These are phyloP conservation scores for Hirtodrosophila confusa DNA, from an alignment of 2,888 invertebrate species.

Conservation along the genomic window DNA sequence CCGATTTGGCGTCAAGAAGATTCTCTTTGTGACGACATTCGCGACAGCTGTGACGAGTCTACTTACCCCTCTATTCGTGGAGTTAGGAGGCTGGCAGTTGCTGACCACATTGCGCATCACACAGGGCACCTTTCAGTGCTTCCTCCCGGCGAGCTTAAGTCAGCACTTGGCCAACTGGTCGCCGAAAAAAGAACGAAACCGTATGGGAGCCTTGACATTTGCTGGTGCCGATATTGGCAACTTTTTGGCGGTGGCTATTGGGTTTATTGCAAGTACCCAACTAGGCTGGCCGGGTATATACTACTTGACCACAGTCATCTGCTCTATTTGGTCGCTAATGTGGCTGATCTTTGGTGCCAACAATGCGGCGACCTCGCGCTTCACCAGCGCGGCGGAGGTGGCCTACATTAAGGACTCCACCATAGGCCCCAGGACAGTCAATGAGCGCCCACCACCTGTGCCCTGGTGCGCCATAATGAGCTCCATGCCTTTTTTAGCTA, in stretches of 20 bases:
- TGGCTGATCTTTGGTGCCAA: constrained; percentile 1
- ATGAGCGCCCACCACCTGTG: background rate
- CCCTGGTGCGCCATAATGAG: background rate
- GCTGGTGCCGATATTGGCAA: constrained; percentile 82
- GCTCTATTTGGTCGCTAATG: background rate
- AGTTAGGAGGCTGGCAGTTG: constrained; percentile 86
- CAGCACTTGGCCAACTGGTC: constrained; percentile 88
- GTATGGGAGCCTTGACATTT: constrained; percentile 85
- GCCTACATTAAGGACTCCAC: background rate
- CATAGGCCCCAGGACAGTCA: too few species aligned
- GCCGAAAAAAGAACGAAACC: constrained; percentile 83
- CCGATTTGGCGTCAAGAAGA: constrained; percentile 87
- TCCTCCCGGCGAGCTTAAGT: constrained; percentile 87
- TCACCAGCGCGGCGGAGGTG: background rate
- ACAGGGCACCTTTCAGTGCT: constrained; percentile 88
- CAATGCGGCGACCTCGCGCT: background rate
- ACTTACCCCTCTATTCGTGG: constrained; percentile 88
- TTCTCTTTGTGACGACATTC: constrained; percentile 82
- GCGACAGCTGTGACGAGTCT: constrained; percentile 85
- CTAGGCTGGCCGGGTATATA: constrained; percentile 1
- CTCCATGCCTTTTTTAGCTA: background rate
- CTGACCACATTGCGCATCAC: constrained; percentile 86
- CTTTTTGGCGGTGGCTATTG: background rate
- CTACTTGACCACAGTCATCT: background rate
- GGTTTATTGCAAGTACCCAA: background rate